These are phyloP conservation scores for Nasonia oneida DNA, from an alignment of 2,888 invertebrate genomes.

Conservation along the genomic window DNA sequence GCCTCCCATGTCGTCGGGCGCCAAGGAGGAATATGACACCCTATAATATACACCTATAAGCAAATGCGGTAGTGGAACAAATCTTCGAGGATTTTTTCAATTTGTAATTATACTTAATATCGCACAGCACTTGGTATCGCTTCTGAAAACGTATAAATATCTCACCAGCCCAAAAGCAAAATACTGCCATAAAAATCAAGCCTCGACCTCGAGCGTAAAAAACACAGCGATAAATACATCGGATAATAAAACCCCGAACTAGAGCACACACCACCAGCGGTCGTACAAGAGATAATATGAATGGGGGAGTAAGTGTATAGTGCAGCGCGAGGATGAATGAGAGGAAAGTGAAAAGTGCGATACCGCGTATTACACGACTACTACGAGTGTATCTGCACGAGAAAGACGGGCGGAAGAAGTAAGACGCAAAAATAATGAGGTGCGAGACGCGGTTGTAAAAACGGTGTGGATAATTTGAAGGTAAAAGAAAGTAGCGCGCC, in stretches of 20 bases:
- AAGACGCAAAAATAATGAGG: slow-evolving; percentile 60
- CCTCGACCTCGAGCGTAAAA: neutral
- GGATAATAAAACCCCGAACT: neutral
- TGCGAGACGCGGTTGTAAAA: slow-evolving; percentile 11
- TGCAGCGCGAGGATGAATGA: slow-evolving; percentile 38
- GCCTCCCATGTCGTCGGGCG: neutral
- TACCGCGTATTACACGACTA: neutral
- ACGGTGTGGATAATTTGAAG: slow-evolving; percentile 47
- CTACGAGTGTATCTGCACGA: slow-evolving; percentile 24
- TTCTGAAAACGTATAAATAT: too few relatives aligned
- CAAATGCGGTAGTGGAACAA: neutral
- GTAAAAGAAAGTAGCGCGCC: slow-evolving; percentile 26
- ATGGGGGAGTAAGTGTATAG: slow-evolving; percentile 26
- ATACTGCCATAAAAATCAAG: neutral
- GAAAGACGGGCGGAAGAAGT: slow-evolving; percentile 33
- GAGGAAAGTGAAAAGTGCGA: slow-evolving; percentile 49
- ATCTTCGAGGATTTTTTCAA: neutral
- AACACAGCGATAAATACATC: neutral
- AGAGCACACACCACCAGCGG: neutral
- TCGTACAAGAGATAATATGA: neutral
- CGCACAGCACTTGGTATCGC: neutral
- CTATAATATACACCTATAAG: neutral
- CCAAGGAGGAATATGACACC: neutral
- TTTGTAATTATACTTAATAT: too few relatives aligned
- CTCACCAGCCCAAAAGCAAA: neutral